Base-by-base conservation (phyloP, 1,140 invertebrate genomes). In the Geopemphigus sp. region DNA sequence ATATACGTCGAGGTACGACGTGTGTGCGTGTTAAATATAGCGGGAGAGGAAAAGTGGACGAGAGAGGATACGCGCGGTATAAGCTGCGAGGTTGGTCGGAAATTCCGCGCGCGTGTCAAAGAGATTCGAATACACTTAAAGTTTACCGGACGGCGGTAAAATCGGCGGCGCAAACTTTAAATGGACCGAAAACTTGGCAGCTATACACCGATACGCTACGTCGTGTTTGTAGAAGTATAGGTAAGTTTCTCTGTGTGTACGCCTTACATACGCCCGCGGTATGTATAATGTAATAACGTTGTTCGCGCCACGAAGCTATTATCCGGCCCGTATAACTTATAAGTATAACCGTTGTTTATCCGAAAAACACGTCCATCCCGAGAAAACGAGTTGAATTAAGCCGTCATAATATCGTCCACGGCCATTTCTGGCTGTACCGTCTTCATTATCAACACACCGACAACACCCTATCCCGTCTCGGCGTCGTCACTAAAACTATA, bases 211-310 rank as follows among this genome's bases (percentile, higher is more conserved):
- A 39, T n/a, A n/a, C 10, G 54, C 3, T 57, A 39, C 32, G 8
- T 39, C 32, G 32, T 8, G 32, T n/a, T n/a, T n/a, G n/a, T n/a
- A n/a, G n/a, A n/a, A n/a, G n/a, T n/a, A n/a, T n/a, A n/a, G n/a
- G n/a, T n/a, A 8, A 39, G 32, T 3, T 8, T 8, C 3, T 39
- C 32, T 39, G 32, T 8, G 32, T 39, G 32, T 39, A 39, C 8
- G 32, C 32, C 3, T 2, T 59, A 39, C 29, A 22, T 24, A 54
- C 32, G 29, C 29, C 10, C 26, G 11, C 19, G 22, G 61, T 8
- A 17, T 47, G 39, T 78, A 26, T 78, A 78, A 78, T 78, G 74
- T 61, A 78, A 78, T 78, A 78, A 61, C 57, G 74, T 14, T 78
- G 74, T 78, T 78, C 72, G 53, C 17, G 53, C n/a, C n/a, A n/a